phyloP scores from a whole-genome alignment of 2,113 vertebrate genomes.

The Caloenas nicobarica region DNA sequence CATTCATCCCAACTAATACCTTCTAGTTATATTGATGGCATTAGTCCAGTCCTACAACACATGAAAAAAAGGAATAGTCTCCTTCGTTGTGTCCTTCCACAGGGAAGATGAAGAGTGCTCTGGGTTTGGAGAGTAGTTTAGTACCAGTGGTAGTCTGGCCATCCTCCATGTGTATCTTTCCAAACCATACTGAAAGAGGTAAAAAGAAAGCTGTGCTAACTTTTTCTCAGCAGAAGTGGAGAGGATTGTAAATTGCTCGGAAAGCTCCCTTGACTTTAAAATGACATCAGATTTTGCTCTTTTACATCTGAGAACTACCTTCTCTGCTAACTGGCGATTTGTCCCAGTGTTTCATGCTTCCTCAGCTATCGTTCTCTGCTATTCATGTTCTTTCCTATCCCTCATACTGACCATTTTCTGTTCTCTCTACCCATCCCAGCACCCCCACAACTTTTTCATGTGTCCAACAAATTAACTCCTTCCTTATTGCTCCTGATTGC shows the following conservation, averaged over 20 bases:
- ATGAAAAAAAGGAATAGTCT: background rate
- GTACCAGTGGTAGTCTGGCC: background rate
- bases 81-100: background rate
- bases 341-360: background rate
- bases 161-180: background rate
- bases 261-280: background rate
- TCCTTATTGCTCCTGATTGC: background rate
- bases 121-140: background rate
- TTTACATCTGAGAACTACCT: background rate
- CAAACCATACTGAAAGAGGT: background rate
- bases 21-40: background rate
- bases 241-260: background rate
- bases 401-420: background rate
- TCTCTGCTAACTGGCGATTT: background rate
- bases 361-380: background rate
- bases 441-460: background rate
- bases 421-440: background rate
- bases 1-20: background rate
- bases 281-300: background rate
- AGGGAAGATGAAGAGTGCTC: background rate
- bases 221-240: background rate
- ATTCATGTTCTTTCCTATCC: background rate
- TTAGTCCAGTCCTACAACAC: background rate
- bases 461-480: background rate
- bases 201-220: background rate